Evolutionary conservation across 2,113 vertebrate genomes (phyloP), one percentile per base, ranked within the genome.

Genomic region (Lasiurus cinereus): DNA sequence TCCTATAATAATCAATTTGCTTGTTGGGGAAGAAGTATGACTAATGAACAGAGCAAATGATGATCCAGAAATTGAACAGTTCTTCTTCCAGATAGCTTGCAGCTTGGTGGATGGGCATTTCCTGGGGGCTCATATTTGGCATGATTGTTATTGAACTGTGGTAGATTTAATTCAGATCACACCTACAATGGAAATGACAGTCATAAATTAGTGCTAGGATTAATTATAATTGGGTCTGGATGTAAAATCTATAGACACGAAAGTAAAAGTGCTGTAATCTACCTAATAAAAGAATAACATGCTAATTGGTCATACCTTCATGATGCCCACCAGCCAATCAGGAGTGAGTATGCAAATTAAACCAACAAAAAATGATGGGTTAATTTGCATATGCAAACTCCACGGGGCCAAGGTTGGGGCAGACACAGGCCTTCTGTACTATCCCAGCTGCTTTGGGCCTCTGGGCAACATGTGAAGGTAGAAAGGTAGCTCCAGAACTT

Each of bases 401-500:
- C 2, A 6, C 21, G 18, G 0, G 0, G 18, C 18, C 54, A 56
- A 19, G 18, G 6, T 1, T 5, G 6, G 54, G 18, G 18, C 7
- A 3, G 54, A 56, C 7, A 2, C 18, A 21, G 54, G 19, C 7
- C 0, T 19, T 56, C 54, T 56, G 54, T 6, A 56, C 19, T 56
- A 19, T 0, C 54, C 54, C 54, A 56, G 54, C 19, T 56, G 19
- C 16, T 54, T 18, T 2, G 18, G 54, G 54, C 54, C 19, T 56
- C 19, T 56, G 18, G 18, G 54, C 6, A 56, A 6, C 2, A 0
- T 21, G 54, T 8, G 18, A 56, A 56, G 18, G 54, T 56, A 19
- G 54, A 21, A 56, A 56, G 54, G 54, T 5, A 2, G 54, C 18
- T 56, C 54, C 54, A 21, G 52, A 83, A 62, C 1, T 77, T 5